Percentiles rank a stretch among this genome's conserved stretches.
Evolutionary conservation across 2,797 vertebrate species (phyloP).

Genomic region (Peromyscus melanophrys): DNA sequence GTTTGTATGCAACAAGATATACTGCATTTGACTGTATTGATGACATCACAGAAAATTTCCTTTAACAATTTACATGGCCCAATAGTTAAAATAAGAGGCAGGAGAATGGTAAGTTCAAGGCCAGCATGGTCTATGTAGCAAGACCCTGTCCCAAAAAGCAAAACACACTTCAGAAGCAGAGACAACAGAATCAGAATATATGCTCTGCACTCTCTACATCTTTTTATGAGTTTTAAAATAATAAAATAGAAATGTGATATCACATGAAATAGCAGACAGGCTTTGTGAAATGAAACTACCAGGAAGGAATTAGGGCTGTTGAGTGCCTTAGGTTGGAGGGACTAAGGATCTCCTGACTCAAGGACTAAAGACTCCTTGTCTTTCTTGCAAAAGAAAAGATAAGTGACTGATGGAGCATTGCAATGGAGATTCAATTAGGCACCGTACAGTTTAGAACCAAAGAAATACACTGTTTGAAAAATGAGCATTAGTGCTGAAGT

Average conservation of each 20-base stretch:
- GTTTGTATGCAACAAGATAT: not conserved
- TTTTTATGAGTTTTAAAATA: constrained; percentile 33
- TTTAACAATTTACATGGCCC: not conserved
- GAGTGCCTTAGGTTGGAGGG: not conserved
- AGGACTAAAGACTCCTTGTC: too few relatives aligned
- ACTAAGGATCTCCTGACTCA: not conserved
- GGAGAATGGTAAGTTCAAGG: not conserved
- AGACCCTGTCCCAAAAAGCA: not conserved
- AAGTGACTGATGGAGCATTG: not conserved
- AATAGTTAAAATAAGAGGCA: not conserved
- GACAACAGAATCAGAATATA: not conserved
- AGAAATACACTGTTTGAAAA: not conserved
- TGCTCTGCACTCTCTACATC: not conserved
- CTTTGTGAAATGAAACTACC: not conserved
- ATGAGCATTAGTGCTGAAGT: not conserved
- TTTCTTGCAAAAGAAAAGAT: constrained; percentile 21
- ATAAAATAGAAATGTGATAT: not conserved
- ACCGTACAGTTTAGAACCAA: not conserved
- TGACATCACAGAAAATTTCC: not conserved
- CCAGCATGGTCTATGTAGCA: not conserved
- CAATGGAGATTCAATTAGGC: not conserved
- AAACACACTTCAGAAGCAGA: not conserved
- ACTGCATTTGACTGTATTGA: not conserved
- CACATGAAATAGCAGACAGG: not conserved
- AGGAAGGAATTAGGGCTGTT: not conserved